phyloP scores from a whole-genome alignment of 2,797 vertebrate genomes.

The Heteromormyrus szaboi region DNA sequence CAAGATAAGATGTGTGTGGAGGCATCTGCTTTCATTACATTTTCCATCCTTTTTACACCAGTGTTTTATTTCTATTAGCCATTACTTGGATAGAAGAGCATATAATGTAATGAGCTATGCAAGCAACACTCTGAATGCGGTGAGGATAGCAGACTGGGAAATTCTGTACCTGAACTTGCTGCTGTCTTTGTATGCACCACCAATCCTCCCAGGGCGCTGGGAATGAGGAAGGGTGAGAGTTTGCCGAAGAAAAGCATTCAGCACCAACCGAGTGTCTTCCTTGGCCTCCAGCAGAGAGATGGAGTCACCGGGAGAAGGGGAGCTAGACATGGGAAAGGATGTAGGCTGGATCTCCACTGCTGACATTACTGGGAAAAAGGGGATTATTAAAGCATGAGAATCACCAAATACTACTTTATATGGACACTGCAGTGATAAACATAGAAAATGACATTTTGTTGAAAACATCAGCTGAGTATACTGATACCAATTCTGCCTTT shows the following conservation, averaged over 20 bases:
- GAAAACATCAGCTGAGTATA: conserved; percentile 12
- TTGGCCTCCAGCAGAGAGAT: conserved; percentile 59
- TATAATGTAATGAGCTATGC: background rate
- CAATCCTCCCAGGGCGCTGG: conserved; percentile 56
- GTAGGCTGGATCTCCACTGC: conserved; percentile 19
- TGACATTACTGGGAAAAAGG: conserved; percentile 46
- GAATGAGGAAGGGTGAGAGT: conserved; percentile 35
- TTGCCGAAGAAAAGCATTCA: conserved; percentile 69
- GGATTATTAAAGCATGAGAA: conserved; percentile 1
- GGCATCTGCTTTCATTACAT: background rate
- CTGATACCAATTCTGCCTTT: conserved; percentile 8
- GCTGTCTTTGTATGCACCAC: conserved; percentile 60
- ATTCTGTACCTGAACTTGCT: conserved; percentile 58
- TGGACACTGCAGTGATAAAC: background rate
- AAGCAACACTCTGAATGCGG: background rate
- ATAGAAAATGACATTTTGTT: conserved; percentile 4
- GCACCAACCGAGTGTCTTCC: conserved; percentile 65
- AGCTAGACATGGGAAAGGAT: conserved; percentile 31
- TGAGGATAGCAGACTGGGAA: background rate
- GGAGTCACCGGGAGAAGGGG: conserved; percentile 40
- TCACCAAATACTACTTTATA: background rate
- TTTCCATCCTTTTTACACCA: background rate
- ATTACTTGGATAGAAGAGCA: background rate
- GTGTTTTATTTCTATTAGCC: background rate
- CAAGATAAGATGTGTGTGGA: background rate